These are phyloP conservation scores for Unio delphinus DNA, from an alignment of 2,888 invertebrate species.

Conservation along the genomic window DNA sequence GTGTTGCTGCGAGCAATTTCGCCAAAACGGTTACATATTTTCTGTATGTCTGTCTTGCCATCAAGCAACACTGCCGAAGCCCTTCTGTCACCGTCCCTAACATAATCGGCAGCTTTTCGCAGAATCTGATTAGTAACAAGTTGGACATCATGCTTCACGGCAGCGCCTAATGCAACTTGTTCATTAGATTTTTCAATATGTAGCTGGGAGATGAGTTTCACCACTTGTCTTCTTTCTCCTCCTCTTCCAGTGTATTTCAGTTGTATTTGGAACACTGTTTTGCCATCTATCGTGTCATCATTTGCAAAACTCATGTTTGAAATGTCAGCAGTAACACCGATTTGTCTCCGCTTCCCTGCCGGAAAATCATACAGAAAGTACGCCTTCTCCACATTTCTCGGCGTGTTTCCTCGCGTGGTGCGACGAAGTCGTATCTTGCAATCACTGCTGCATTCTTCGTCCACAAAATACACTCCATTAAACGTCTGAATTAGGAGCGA, in stretches of 20 bases:
- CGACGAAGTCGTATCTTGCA: slow-evolving; percentile 23
- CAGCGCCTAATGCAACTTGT: slow-evolving; percentile 19
- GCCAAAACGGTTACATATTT: slow-evolving; percentile 29
- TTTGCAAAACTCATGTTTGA: slow-evolving; percentile 16
- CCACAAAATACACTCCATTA: slow-evolving; percentile 35
- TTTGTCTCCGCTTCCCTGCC: slow-evolving; percentile 41
- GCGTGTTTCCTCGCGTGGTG: slow-evolving; percentile 1
- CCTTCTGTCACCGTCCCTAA: slow-evolving; percentile 24
- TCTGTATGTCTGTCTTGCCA: slow-evolving; percentile 37
- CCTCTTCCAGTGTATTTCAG: slow-evolving; percentile 38
- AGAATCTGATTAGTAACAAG: slow-evolving; percentile 32
- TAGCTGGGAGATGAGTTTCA: slow-evolving; percentile 20
- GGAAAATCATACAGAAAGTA: slow-evolving; percentile 54
- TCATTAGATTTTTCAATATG: slow-evolving; percentile 19
- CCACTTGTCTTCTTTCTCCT: slow-evolving; percentile 31
- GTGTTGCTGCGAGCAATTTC: slow-evolving; percentile 16
- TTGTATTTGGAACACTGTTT: slow-evolving; percentile 21
- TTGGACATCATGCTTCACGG: slow-evolving; percentile 39
- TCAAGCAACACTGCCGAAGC: slow-evolving; percentile 28
- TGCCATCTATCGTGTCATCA: slow-evolving; percentile 15
- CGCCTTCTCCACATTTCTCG: slow-evolving; percentile 23
- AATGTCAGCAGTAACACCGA: slow-evolving; percentile 37
- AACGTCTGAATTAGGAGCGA: slow-evolving; percentile 38
- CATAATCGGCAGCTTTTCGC: slow-evolving; percentile 31
- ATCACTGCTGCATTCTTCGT: slow-evolving; percentile 44